A percentile compares a stretch with the other conserved stretches of the same genome.
These are phyloP conservation scores for Sarcophaga variegata DNA, from an alignment of 2,888 invertebrate species.

Conservation along the genomic window DNA sequence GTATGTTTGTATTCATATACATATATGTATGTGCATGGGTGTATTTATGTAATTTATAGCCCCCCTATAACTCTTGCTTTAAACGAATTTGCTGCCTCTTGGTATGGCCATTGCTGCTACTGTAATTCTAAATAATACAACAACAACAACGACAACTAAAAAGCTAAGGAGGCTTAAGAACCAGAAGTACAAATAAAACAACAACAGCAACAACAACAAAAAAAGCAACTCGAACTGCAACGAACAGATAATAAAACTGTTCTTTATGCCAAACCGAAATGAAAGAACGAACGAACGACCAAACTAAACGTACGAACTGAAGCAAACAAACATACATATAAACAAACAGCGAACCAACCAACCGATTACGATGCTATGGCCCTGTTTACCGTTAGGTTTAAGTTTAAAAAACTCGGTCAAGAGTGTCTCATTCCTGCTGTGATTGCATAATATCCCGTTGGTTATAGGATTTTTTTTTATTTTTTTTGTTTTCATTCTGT, in stretches of 20 bases:
- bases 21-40: neutral
- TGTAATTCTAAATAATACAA: constrained; percentile 28
- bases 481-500: no score
- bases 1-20: no score
- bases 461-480: constrained; percentile 23
- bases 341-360: neutral
- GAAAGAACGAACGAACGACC: constrained; percentile 38
- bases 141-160: neutral
- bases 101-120: no score
- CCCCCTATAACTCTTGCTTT: constrained; percentile 28
- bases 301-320: constrained; percentile 1
- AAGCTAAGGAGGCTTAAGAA: neutral
- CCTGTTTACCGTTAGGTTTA: constrained; percentile 76
- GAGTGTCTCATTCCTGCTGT: constrained; percentile 80
- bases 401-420: constrained; percentile 79
- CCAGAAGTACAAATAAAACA: constrained; percentile 38
- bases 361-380: constrained; percentile 29
- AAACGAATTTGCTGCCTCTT: constrained; percentile 1
- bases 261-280: constrained; percentile 38
- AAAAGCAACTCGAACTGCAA: constrained; percentile 8
- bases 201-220: constrained; percentile 20
- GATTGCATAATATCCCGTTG: constrained; percentile 80
- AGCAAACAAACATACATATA: neutral
- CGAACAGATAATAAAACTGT: constrained; percentile 57
- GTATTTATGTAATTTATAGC: constrained; percentile 7